These are phyloP conservation scores for Typhlichthys subterraneus DNA, from an alignment of 2,797 vertebrate genomes.

Conservation along the genomic window DNA sequence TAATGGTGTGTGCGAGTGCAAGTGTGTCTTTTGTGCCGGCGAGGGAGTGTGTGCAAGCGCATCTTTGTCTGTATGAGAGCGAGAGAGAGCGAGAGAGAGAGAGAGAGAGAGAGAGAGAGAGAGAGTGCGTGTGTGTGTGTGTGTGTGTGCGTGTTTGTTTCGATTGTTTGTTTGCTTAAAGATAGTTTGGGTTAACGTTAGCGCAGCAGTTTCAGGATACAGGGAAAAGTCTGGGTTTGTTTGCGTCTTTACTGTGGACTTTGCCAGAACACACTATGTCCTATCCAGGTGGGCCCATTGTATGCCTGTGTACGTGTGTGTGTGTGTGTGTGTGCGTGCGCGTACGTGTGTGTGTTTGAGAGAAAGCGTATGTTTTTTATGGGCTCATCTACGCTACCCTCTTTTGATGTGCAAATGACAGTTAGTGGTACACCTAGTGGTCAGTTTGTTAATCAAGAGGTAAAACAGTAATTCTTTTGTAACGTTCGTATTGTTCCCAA, in stretches of 20 bases:
- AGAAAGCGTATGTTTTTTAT: slow-evolving; percentile 17
- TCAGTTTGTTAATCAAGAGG: slow-evolving; percentile 35
- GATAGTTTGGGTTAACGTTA: background rate
- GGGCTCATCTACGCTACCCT: slow-evolving; percentile 42
- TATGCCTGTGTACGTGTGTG: slow-evolving; percentile 12
- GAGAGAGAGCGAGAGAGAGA: slow-evolving; percentile 2
- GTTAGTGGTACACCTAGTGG: slow-evolving; percentile 9
- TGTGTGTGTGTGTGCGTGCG: slow-evolving; percentile 21
- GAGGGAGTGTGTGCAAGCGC: slow-evolving; percentile 25
- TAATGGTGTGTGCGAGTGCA: slow-evolving; percentile 73
- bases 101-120: background rate
- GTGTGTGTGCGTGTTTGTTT: background rate
- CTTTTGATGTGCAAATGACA: slow-evolving; percentile 47
- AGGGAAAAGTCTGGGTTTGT: slow-evolving; percentile 4
- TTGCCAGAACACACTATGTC: slow-evolving; percentile 20
- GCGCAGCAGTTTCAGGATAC: too few relatives aligned
- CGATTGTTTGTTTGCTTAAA: background rate
- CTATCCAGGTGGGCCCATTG: slow-evolving; percentile 49
- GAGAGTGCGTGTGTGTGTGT: slow-evolving; percentile 11
- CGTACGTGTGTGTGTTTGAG: slow-evolving; percentile 20
- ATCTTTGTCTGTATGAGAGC: slow-evolving; percentile 9
- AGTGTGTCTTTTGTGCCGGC: slow-evolving; percentile 12
- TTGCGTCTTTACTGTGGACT: slow-evolving; percentile 19
- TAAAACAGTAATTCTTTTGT: background rate
- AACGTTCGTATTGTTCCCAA: too few relatives aligned